These are phyloP conservation scores for Hydractinia echinata DNA, from an alignment of 30 jellyfish, hydroid and myxozoan genomes.

Conservation along the genomic window DNA sequence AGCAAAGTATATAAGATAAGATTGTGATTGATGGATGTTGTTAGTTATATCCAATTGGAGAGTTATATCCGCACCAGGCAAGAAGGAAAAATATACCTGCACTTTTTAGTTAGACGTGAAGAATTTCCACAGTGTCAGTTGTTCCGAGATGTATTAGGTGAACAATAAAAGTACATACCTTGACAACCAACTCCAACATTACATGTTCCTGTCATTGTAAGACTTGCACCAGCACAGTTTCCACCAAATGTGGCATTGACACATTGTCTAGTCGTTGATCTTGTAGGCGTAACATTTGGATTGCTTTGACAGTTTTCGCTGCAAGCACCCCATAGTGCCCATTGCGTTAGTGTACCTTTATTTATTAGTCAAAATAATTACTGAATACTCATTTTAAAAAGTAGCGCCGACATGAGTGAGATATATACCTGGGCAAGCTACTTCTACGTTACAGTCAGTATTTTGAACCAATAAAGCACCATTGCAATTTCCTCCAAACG, in stretches of 20 bases:
- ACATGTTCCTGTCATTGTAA: neutral
- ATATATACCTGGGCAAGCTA: neutral
- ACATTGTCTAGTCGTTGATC: neutral
- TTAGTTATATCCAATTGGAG: too few relatives aligned
- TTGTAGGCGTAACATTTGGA: slow-evolving; percentile 3
- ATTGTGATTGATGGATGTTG: too few relatives aligned
- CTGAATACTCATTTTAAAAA: neutral
- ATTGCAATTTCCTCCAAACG: slow-evolving; percentile 26
- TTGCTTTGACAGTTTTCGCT: slow-evolving; percentile 1
- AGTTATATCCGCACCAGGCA: too few relatives aligned
- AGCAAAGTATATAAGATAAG: neutral
- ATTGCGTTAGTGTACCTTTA: neutral
- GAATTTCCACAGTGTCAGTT: too few relatives aligned
- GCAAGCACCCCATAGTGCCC: neutral
- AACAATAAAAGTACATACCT: neutral
- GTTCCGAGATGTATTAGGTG: too few relatives aligned
- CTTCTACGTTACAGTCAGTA: neutral
- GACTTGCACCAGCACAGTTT: neutral
- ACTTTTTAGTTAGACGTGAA: too few relatives aligned
- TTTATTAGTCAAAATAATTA: neutral
- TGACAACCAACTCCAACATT: slow-evolving; percentile 15
- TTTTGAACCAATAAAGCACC: neutral
- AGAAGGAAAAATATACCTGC: too few relatives aligned
- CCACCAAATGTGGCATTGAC: neutral
- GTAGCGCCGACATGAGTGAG: neutral